Percentiles rank a stretch among this genome's conserved stretches.
These are phyloP conservation scores for Pseudobourletiella spinata DNA, from an alignment of 1,140 invertebrate genomes.

Conservation along the genomic window DNA sequence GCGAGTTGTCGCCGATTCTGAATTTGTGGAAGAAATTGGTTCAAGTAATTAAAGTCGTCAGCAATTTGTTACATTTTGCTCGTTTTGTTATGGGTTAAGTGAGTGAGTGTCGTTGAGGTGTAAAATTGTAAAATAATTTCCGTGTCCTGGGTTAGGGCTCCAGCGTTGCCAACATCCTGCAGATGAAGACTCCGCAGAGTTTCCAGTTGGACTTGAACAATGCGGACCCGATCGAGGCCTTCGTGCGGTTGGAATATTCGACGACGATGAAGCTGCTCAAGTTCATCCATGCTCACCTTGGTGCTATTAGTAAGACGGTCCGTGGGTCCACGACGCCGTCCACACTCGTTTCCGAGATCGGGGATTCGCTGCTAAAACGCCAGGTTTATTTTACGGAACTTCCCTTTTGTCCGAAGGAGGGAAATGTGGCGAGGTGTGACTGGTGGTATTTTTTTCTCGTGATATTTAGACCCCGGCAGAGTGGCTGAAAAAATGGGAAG, in stretches of 20 bases:
- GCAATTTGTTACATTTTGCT: too few relatives aligned
- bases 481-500: conserved; percentile 70
- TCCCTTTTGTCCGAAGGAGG: too few relatives aligned
- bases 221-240: conserved; percentile 45
- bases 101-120: too few relatives aligned
- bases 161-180: conserved; percentile 21
- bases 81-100: too few relatives aligned
- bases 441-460: too few relatives aligned
- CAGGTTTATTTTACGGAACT: too few relatives aligned
- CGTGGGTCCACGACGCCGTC: conserved; percentile 49
- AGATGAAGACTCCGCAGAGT: conserved; percentile 38
- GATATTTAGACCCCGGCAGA: conserved; percentile 56
- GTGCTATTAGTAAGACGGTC: conserved; percentile 53
- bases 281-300: conserved; percentile 50
- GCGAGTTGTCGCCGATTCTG: conserved; percentile 56
- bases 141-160: too few relatives aligned
- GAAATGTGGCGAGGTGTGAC: too few relatives aligned
- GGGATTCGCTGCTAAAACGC: conserved; percentile 49
- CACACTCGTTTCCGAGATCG: conserved; percentile 46
- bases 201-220: conserved; percentile 35
- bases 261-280: conserved; percentile 46
- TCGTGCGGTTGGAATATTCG: conserved; percentile 50
- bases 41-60: conserved; percentile 42
- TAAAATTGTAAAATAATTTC: too few relatives aligned
- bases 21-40: conserved; percentile 68